These are phyloP conservation scores for Protomyctophum bolini DNA, from an alignment of 2,113 vertebrate genomes.

Conservation along the genomic window DNA sequence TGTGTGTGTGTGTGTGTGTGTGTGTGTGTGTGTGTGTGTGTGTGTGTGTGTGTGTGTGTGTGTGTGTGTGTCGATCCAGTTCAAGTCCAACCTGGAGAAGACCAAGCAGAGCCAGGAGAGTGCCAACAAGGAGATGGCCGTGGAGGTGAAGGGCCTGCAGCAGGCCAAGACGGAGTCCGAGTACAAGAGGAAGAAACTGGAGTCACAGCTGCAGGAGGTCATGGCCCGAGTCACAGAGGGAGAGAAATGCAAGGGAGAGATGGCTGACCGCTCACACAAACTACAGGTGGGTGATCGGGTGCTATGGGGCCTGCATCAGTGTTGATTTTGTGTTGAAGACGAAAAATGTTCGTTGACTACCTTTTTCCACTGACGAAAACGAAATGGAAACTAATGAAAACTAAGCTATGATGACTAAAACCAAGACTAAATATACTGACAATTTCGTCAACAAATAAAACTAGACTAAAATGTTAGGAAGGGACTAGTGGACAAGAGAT, in stretches of 20 bases:
- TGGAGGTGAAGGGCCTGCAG: slow-evolving; percentile 92
- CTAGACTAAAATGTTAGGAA: no score
- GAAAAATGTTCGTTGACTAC: no score
- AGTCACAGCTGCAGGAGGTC: slow-evolving; percentile 90
- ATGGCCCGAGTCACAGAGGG: slow-evolving; percentile 86
- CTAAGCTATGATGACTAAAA: no score
- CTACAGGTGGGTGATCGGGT: slow-evolving; percentile 82
- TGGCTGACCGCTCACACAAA: slow-evolving; percentile 87
- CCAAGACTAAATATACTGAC: no score
- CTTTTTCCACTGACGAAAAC: no score
- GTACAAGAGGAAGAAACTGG: slow-evolving; percentile 94
- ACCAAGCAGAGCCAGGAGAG: slow-evolving; percentile 94
- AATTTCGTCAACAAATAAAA: no score
- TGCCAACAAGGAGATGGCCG: slow-evolving; percentile 92
- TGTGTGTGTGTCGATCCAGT: slow-evolving; percentile 67
- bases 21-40: not conserved
- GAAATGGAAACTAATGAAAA: no score
- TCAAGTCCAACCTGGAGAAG: slow-evolving; percentile 94
- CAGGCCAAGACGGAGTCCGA: slow-evolving; percentile 92
- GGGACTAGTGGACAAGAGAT: no score
- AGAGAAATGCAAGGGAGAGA: slow-evolving; percentile 85
- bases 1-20: no score
- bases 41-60: not conserved
- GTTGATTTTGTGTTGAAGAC: no score
- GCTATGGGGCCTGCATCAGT: no score